Base-by-base conservation (phyloP, 2,797 vertebrate genomes). In the Urosaurus nigricauda region DNA sequence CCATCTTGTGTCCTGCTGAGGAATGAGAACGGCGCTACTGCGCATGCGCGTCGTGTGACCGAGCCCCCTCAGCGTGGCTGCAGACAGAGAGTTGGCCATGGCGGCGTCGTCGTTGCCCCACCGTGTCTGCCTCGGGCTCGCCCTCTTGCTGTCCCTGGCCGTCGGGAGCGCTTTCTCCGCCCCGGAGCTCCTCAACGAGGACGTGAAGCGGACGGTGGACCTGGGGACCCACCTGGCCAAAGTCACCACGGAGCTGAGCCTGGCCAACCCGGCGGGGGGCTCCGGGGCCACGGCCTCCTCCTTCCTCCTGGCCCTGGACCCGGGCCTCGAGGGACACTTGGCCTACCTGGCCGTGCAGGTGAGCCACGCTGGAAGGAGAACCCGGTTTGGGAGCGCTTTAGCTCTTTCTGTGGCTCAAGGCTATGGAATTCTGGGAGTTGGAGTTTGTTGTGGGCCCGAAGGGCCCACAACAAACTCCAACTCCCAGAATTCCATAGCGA, bases 171-270 rank as follows among this genome's bases (percentile, higher is more conserved):
- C 95, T 56, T 65, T 92, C 40, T 24, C 93, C 8, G 43, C 91
- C 80, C 89, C 95, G 78, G 29, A 94, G 2, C 96, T 98, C 63
- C 94, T 98, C 68, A 98, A 98, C 90, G 98, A 99, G 80, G 99
- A 99, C 2, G 98, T 98, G 92, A 98, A 97, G 95, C 97, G 98
- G 91, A 98, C 98, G 0, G 96, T 99, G 94, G 99, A 99, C 88
- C 96, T 99, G 88, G 97, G 98, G 96, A 98, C 98, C 21, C 99
- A 99, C 94, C 95, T 99, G 88, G 99, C 99, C 68, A 99, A 99
- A 93, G 97, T 98, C 89, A 98, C 98, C 51, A 94, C 97, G 16
- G 99, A 99, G 91, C 96, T 99, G 56, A 97, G 96, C 73, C 93
- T 99, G 73, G 96, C 95, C 47, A 98, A 99, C 90, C 93, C 97